phyloP scores from a whole-genome alignment of 2,797 vertebrate genomes.

The Gallinago stenura region DNA sequence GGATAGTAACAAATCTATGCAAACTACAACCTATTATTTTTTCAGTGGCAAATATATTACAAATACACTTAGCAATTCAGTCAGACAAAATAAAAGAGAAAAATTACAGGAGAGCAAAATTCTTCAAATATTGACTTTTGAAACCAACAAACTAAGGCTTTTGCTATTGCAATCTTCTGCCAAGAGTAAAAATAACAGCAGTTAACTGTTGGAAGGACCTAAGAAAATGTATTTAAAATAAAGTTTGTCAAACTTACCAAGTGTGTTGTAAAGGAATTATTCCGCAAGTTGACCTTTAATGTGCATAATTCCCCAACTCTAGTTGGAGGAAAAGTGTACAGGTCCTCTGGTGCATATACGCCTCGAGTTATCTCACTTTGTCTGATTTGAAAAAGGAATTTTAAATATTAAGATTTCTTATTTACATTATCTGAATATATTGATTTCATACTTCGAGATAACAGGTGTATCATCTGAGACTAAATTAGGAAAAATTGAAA shows the following conservation, averaged over 20 bases:
- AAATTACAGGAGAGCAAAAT: neutral
- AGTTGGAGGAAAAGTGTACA: slow-evolving; percentile 87
- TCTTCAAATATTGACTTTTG: neutral
- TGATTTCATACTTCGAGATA: neutral
- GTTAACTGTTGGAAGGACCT: neutral
- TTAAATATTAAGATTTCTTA: neutral
- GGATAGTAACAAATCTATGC: neutral
- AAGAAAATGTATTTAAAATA: neutral
- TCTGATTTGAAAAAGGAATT: slow-evolving; percentile 68
- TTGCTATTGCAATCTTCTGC: neutral
- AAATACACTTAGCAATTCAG: neutral
- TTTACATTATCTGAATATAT: neutral
- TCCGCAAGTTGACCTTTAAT: slow-evolving; percentile 92
- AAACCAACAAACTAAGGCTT: neutral
- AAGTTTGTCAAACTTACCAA: slow-evolving; percentile 79
- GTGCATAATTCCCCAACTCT: slow-evolving; percentile 84
- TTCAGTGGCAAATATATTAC: neutral
- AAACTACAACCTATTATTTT: neutral
- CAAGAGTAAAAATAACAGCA: neutral
- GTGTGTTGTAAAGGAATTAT: slow-evolving; percentile 88
- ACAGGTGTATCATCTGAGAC: neutral
- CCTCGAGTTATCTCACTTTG: slow-evolving; percentile 79
- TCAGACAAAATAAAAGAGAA: neutral
- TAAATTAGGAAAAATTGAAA: neutral
- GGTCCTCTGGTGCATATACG: slow-evolving; percentile 87